Conservation (phyloP, 2,888 invertebrate species). For the Dyspetes luteomarginatus region DNA sequence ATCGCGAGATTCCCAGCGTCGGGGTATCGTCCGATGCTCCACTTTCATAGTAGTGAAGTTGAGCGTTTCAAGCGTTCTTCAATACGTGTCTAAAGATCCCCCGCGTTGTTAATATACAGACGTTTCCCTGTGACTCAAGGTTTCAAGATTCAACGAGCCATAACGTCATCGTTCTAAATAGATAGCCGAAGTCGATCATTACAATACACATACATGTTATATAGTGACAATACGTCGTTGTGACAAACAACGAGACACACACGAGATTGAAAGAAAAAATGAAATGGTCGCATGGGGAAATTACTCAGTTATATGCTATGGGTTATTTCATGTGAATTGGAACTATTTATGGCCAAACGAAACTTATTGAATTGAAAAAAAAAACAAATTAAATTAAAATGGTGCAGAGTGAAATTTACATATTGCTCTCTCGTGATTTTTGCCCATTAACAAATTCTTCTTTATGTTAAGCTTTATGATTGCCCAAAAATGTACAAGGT, state of each 20-base stretch:
- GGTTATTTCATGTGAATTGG: no score
- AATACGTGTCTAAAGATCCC: conserved; percentile 39
- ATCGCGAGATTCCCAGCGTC: background rate
- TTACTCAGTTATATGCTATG: background rate
- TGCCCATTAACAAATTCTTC: no score
- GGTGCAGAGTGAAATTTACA: no score
- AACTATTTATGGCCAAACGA: no score
- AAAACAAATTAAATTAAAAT: no score
- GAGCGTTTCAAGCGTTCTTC: conserved; percentile 13
- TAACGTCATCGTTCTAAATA: conserved; percentile 62
- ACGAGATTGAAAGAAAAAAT: conserved; percentile 10
- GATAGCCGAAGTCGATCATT: conserved; percentile 51
- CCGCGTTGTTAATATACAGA: conserved; percentile 28
- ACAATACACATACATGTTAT: conserved; percentile 5
- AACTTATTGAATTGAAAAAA: no score
- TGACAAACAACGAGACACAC: conserved; percentile 44
- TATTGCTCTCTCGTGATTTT: no score
- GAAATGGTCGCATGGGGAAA: conserved; percentile 6
- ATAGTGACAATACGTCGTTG: background rate
- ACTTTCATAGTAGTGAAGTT: conserved; percentile 22
- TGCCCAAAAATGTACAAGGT: no score
- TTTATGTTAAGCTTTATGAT: no score
- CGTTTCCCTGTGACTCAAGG: conserved; percentile 57
- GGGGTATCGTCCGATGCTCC: conserved; percentile 40
- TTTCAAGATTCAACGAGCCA: conserved; percentile 54